A percentile compares a stretch with the other conserved stretches of the same genome.
Evolutionary conservation across 2,113 vertebrate species (phyloP).

Genomic region (Tinamus guttatus): DNA sequence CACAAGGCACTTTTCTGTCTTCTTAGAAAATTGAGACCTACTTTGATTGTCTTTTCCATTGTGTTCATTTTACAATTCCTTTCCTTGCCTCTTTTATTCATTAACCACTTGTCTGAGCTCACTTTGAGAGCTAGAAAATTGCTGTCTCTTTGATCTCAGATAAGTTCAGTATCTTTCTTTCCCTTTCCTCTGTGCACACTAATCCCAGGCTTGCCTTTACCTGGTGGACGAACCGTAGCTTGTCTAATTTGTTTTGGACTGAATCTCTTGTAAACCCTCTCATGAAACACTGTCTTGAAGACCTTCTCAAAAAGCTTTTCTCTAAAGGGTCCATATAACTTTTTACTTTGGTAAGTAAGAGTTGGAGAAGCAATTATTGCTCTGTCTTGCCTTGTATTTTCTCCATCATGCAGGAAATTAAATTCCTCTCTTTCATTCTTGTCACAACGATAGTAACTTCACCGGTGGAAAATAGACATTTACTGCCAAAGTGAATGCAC

Average conservation of each 20-base stretch:
- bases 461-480: background rate
- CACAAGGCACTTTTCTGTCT: background rate
- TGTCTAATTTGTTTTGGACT: background rate
- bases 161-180: background rate
- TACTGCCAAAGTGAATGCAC: background rate
- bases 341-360: background rate
- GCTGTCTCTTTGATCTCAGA: background rate
- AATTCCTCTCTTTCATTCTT: fast-evolving
- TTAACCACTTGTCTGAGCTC: background rate
- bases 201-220: background rate
- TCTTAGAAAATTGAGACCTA: background rate
- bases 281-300: background rate
- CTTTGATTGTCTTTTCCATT: background rate
- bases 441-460: background rate
- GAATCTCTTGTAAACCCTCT: background rate
- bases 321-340: background rate
- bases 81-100: background rate
- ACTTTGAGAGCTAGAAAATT: background rate
- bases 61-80: background rate
- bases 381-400: background rate
- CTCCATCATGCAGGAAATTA: background rate
- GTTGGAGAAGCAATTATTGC: background rate
- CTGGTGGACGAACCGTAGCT: background rate
- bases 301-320: background rate
- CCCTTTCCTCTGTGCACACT: background rate